Evolutionary conservation across 53 echinoderm and acorn worm genomes (phyloP).

Genomic region (Holothuria scabra): DNA sequence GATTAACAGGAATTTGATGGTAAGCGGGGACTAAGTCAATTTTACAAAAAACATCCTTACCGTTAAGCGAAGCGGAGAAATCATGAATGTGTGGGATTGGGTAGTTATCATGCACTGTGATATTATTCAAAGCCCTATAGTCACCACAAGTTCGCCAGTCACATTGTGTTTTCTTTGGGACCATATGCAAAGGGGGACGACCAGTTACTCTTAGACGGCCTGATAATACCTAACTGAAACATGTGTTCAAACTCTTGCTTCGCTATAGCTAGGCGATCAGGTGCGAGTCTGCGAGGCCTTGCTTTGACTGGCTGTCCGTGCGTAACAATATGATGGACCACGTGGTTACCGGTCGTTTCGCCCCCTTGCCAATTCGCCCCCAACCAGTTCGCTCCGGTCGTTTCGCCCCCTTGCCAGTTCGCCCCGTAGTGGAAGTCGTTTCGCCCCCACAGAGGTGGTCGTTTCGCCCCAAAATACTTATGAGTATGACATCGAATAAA

Average conservation of each 20-base stretch:
- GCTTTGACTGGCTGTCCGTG: conserved; percentile 23
- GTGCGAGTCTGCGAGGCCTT: conserved; percentile 4
- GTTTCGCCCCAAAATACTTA: too few species aligned
- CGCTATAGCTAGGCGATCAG: conserved; percentile 16
- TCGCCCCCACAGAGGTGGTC: too few species aligned
- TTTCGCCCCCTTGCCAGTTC: too few species aligned
- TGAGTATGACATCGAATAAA: too few species aligned
- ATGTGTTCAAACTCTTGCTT: conserved; percentile 33
- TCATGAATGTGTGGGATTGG: conserved; percentile 42
- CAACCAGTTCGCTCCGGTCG: too few species aligned
- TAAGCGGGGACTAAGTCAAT: conserved; percentile 48
- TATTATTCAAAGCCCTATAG: conserved; percentile 39
- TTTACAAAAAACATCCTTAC: conserved; percentile 22
- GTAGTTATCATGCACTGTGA: conserved; percentile 41
- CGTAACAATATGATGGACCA: conserved; percentile 4
- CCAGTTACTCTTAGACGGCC: conserved; percentile 31
- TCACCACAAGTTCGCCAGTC: conserved; percentile 51
- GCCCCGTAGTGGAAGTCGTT: too few species aligned
- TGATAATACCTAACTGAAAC: conserved; percentile 23
- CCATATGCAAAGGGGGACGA: conserved; percentile 56
- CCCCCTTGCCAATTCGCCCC: too few species aligned
- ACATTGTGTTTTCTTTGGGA: conserved; percentile 39
- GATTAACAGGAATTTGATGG: conserved; percentile 49
- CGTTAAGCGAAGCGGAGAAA: conserved; percentile 34
- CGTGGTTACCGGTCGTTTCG: too few species aligned